Evolutionary conservation across 2,888 invertebrate species (phyloP).

Genomic region (Selenia dentaria): DNA sequence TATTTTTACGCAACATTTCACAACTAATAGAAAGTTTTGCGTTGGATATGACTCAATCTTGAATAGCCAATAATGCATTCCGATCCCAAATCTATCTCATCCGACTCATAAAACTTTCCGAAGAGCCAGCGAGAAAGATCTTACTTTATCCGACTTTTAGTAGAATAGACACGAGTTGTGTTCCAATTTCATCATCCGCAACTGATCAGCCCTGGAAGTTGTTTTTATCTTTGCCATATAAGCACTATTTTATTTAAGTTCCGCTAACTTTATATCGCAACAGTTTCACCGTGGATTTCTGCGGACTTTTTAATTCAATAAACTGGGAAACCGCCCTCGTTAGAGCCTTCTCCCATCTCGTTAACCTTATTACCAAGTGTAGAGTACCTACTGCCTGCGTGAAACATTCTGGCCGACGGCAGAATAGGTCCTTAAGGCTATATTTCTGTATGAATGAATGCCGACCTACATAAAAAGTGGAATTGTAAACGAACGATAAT

Average conservation of each 20-base stretch:
- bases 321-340: conserved; percentile 59
- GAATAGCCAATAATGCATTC: conserved; percentile 73
- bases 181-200: conserved; percentile 43
- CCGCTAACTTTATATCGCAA: conserved; percentile 8
- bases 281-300: conserved; percentile 25
- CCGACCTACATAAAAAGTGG: conserved; percentile 43
- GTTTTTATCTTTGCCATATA: conserved; percentile 20
- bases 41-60: conserved; percentile 60
- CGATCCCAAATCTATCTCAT: conserved; percentile 69
- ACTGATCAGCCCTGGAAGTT: conserved; percentile 27
- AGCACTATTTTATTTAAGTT: conserved; percentile 18
- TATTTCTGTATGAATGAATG: conserved; percentile 39
- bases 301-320: conserved; percentile 54
- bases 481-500: too few species aligned
- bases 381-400: conserved; percentile 47
- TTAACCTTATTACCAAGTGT: conserved; percentile 69
- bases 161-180: conserved; percentile 43
- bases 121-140: conserved; percentile 54
- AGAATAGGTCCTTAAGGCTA: conserved; percentile 34
- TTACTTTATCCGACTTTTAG: conserved; percentile 61
- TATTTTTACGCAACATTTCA: conserved; percentile 36
- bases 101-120: conserved; percentile 73
- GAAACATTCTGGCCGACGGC: conserved; percentile 32
- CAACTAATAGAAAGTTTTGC: conserved; percentile 36
- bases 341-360: conserved; percentile 65